Evolutionary conservation across 1,140 invertebrate species (phyloP), one percentile per base, ranked within the genome.

Genomic region (Maniola jurtina): DNA sequence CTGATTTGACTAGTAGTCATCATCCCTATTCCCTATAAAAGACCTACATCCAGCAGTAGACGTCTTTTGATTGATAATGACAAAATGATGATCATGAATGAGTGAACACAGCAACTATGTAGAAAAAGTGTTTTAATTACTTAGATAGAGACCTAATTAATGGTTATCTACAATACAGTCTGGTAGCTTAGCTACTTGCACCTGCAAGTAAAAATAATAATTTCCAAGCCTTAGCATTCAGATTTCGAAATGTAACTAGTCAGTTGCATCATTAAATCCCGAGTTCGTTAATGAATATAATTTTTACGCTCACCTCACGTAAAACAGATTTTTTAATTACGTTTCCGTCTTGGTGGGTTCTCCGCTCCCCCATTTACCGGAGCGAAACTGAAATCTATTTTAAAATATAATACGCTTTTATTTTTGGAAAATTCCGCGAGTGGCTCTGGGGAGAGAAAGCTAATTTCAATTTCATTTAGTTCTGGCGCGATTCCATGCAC

Each of bases 381-480:
- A 71, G 73, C 73, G 79, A 73, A 73, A 77, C 76, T 73, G 75
- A 75, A 83, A 86, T 84, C 83, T 87, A 89, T 89, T 89, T 88
- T 87, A 87, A 87, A 87, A 86, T 88, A 86, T 89, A 89, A 89
- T 89, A 88, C 84, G 81, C 82, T 89, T 89, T 89, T 89, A 89
- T 89, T 89, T 85, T 89, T 83, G 81, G 79, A 73, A 78, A 85
- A 86, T 88, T 88, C 87, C 84, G 81, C 84, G 83, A 86, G 76
- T 83, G 84, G 81, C 87, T 84, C 84, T 73, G 57, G 87, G 87
- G 87, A 89, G 84, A 71, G 86, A 83, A 86, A 88, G 87, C 87
- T 89, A 89, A 89, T 90, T 90, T 90, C 87, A 90, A 90, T 90
- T 90, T 90, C 86, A 90, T 90, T 90, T 90, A 89, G 87, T 88